phyloP scores from a whole-genome alignment of 1,140 invertebrate species.

The Drosophila takahashii region DNA sequence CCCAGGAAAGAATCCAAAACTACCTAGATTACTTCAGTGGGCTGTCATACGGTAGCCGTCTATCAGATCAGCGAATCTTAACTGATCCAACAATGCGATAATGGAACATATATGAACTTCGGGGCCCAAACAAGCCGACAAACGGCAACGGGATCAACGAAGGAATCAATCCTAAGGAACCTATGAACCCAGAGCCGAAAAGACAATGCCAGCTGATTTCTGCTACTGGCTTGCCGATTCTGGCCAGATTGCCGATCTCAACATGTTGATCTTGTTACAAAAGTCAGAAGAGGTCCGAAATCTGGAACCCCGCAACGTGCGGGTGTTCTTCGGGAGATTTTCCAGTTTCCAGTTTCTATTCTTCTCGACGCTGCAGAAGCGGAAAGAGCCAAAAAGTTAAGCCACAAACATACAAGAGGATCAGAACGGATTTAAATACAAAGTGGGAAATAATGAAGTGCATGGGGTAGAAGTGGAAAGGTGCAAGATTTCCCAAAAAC shows the following conservation, averaged over 20 bases:
- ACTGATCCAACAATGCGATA: constrained; percentile 76
- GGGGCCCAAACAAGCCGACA: constrained; percentile 65
- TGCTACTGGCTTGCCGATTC: constrained; percentile 21
- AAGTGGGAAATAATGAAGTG: constrained; percentile 82
- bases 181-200: constrained; percentile 33
- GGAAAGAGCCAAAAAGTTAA: constrained; percentile 82
- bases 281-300: constrained; percentile 66
- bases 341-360: constrained; percentile 22
- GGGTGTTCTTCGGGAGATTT: constrained; percentile 59
- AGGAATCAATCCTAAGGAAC: constrained; percentile 51
- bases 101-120: constrained; percentile 81
- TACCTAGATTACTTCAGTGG: constrained; percentile 24
- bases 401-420: constrained; percentile 83
- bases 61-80: constrained; percentile 66
- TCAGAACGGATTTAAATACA: constrained; percentile 82
- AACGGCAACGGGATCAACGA: constrained; percentile 59
- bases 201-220: constrained; percentile 66
- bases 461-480: constrained; percentile 38
- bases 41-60: constrained; percentile 45
- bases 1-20: background rate
- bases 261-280: constrained; percentile 77
- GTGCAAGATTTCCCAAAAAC: constrained; percentile 45
- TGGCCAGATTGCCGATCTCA: constrained; percentile 45
- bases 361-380: constrained; percentile 46
- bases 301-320: constrained; percentile 27